Evolutionary conservation across 2,797 vertebrate genomes (phyloP).

Genomic region (Ctenopoma kingsleyae): DNA sequence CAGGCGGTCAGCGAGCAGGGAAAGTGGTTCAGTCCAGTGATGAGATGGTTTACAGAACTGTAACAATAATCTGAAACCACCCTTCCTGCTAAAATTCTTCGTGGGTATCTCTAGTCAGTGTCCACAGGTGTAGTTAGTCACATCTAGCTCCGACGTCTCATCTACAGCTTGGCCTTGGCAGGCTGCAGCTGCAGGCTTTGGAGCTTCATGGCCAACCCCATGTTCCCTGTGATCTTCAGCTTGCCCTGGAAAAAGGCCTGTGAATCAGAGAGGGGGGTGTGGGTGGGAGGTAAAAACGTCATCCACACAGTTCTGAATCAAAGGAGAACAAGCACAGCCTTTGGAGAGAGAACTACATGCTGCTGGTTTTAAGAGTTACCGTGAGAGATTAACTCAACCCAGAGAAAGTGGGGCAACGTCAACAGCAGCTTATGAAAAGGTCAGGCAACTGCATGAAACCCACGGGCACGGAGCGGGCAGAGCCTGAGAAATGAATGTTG

Average conservation of each 20-base stretch:
- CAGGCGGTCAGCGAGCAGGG: constrained; percentile 10
- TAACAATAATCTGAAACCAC: constrained; percentile 17
- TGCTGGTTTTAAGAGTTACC: constrained; percentile 63
- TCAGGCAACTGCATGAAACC: constrained; percentile 39
- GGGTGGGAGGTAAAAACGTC: neutral
- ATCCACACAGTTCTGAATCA: constrained; percentile 22
- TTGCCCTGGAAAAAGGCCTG: constrained; percentile 98
- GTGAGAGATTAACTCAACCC: constrained; percentile 69
- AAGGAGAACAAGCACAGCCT: neutral
- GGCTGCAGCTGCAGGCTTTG: constrained; percentile 93
- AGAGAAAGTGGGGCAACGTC: constrained; percentile 69
- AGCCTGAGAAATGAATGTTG: neutral
- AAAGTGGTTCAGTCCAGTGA: constrained; percentile 26
- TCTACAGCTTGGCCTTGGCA: constrained; percentile 89
- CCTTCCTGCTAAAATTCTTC: constrained; percentile 9
- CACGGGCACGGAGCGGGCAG: neutral
- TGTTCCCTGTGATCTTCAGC: constrained; percentile 94
- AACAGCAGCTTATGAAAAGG: constrained; percentile 65
- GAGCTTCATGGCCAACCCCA: constrained; percentile 96
- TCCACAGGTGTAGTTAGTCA: neutral
- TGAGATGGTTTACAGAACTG: constrained; percentile 9
- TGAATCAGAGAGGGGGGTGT: constrained; percentile 24
- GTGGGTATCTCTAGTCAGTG: constrained; percentile 13
- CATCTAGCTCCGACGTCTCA: neutral
- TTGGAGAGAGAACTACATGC: constrained; percentile 26